phyloP scores from a whole-genome alignment of 2,888 invertebrate genomes.

The Temnothorax rugatulus region DNA sequence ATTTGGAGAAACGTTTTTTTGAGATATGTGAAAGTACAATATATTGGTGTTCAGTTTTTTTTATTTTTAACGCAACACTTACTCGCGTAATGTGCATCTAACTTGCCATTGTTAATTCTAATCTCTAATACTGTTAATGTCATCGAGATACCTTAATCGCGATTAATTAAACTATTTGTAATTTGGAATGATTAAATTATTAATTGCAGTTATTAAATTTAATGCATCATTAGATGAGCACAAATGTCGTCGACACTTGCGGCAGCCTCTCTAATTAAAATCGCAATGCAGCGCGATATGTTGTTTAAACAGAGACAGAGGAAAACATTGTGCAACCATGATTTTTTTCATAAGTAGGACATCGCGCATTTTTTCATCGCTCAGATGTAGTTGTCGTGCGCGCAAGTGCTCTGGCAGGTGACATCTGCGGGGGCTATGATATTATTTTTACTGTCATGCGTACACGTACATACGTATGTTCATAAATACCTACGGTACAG shows the following conservation, averaged over 20 bases:
- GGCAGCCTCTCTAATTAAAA: conserved; percentile 68
- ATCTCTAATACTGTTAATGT: neutral
- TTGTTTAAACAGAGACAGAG: conserved; percentile 14
- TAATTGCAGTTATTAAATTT: conserved; percentile 34
- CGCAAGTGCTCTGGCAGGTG: conserved; percentile 74
- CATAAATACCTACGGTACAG: conserved; percentile 52
- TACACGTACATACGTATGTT: conserved; percentile 53
- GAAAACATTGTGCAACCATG: conserved; percentile 34
- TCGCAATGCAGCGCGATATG: conserved; percentile 42
- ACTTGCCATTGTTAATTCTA: neutral
- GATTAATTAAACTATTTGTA: neutral
- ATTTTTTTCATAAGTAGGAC: conserved; percentile 70
- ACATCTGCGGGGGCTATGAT: conserved; percentile 70
- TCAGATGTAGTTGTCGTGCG: conserved; percentile 76
- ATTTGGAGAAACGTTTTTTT: conserved; percentile 11
- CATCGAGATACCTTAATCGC: neutral
- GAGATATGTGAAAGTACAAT: conserved; percentile 1
- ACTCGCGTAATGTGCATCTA: neutral
- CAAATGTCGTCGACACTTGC: conserved; percentile 57
- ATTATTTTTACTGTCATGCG: conserved; percentile 72
- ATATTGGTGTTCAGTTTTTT: neutral
- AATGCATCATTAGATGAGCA: conserved; percentile 22
- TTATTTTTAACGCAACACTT: neutral
- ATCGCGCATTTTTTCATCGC: conserved; percentile 61
- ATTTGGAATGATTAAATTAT: conserved; percentile 12